phyloP scores from a whole-genome alignment of 1,140 invertebrate species.

The Leptinotarsa defecta region DNA sequence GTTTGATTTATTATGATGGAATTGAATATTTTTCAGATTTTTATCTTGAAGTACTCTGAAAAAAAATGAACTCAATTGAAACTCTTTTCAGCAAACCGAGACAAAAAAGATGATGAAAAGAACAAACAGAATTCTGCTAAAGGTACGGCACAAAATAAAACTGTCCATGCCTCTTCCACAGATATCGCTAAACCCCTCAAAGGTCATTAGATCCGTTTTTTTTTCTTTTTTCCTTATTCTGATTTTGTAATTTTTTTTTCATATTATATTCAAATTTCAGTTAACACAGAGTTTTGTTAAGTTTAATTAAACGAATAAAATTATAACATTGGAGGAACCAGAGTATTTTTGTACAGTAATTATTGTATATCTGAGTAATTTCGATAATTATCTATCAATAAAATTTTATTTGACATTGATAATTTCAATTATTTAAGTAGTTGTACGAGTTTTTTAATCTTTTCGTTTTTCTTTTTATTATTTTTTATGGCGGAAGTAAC shows the following conservation, averaged over 20 bases:
- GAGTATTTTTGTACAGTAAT: neutral
- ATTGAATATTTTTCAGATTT: neutral
- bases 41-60: neutral
- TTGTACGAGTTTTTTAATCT: neutral
- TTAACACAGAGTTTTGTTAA: conserved; percentile 2
- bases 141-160: conserved; percentile 44
- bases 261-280: neutral
- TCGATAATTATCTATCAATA: neutral
- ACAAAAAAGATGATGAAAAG: conserved; percentile 53
- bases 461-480: neutral
- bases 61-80: conserved; percentile 23
- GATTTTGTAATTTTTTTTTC: conserved; percentile 2
- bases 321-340: neutral
- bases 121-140: conserved; percentile 52
- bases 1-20: neutral
- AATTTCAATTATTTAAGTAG: neutral
- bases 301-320: neutral
- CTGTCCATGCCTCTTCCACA: conserved; percentile 39
- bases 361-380: neutral
- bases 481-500: neutral
- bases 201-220: conserved; percentile 39
- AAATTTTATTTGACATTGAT: neutral
- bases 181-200: conserved; percentile 38
- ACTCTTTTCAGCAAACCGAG: conserved; percentile 52
- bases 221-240: conserved; percentile 49